These are phyloP conservation scores for Pollenia labialis DNA, from an alignment of 2,888 invertebrate species.

Conservation along the genomic window DNA sequence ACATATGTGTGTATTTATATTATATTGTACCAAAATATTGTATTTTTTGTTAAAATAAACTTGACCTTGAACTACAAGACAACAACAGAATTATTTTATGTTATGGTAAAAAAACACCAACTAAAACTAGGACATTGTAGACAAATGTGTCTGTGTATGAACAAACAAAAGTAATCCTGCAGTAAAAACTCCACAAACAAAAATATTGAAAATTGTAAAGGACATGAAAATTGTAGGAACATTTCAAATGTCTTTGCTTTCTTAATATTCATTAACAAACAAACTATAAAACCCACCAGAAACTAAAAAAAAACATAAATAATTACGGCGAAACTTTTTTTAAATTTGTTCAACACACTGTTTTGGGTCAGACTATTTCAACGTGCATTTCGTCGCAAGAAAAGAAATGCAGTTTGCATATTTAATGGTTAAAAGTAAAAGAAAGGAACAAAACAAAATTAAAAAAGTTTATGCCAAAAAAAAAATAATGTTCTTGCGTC, in stretches of 20 bases:
- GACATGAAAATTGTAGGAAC: not conserved
- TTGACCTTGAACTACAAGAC: conserved; percentile 40
- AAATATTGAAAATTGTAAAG: not conserved
- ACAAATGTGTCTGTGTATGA: not conserved
- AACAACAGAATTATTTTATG: not conserved
- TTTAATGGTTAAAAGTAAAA: not conserved
- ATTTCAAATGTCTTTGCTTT: not conserved
- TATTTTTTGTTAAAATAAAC: conserved; percentile 11
- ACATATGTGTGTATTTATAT: not conserved
- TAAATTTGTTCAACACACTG: not conserved
- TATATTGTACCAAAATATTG: not conserved
- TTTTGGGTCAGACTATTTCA: conserved; percentile 4
- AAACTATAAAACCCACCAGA: not conserved
- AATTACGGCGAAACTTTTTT: conserved; percentile 5
- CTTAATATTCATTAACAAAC: not conserved
- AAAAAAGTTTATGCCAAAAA: conserved; percentile 6
- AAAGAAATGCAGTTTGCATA: not conserved
- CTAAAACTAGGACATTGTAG: not conserved
- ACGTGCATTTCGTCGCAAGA: not conserved
- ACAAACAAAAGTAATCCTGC: conserved; percentile 1
- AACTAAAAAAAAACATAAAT: not conserved
- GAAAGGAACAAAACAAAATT: conserved; percentile 2
- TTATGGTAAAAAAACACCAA: not conserved
- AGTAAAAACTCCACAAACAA: not conserved
- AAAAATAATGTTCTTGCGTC: conserved; percentile 26